Percentiles rank a stretch among this genome's conserved stretches.
Evolutionary conservation across 2,797 vertebrate species (phyloP).

Genomic region (Cuniculus paca): DNA sequence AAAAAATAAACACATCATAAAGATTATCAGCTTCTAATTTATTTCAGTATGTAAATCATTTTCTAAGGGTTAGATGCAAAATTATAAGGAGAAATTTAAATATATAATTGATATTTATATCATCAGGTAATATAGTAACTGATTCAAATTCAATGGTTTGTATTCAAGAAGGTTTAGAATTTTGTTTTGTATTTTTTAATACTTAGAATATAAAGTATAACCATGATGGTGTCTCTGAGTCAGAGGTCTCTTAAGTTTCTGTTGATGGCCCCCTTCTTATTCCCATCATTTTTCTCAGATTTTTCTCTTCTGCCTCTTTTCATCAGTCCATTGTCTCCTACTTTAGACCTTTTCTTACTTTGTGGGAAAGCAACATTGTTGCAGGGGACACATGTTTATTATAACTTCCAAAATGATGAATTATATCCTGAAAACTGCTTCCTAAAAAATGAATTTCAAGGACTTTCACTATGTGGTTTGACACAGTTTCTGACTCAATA

Average conservation of each 20-base stretch:
- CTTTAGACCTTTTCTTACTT: not conserved
- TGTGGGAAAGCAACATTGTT: not conserved
- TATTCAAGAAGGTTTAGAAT: not conserved
- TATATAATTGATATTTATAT: not conserved
- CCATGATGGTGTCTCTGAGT: not conserved
- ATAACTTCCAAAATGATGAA: not conserved
- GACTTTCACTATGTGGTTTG: slow-evolving; percentile 10
- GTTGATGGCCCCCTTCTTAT: not conserved
- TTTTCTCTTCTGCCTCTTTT: not conserved
- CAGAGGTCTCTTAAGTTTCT: not conserved
- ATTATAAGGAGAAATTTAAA: slow-evolving; percentile 28
- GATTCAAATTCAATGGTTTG: not conserved
- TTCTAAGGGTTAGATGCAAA: not conserved
- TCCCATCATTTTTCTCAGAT: not conserved
- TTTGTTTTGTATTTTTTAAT: not conserved
- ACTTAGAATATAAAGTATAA: not conserved
- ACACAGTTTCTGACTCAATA: slow-evolving; percentile 35
- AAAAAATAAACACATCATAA: not conserved
- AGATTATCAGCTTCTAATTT: not conserved
- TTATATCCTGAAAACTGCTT: not conserved
- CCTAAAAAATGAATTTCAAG: slow-evolving; percentile 19
- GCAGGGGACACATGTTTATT: not conserved
- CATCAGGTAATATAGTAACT: not conserved
- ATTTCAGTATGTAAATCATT: slow-evolving; percentile 20
- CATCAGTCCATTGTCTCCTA: not conserved